Percentiles rank a stretch among this genome's conserved stretches.
phyloP scores from a whole-genome alignment of 2,888 invertebrate species.

The Rhagophthalmus giganteus region DNA sequence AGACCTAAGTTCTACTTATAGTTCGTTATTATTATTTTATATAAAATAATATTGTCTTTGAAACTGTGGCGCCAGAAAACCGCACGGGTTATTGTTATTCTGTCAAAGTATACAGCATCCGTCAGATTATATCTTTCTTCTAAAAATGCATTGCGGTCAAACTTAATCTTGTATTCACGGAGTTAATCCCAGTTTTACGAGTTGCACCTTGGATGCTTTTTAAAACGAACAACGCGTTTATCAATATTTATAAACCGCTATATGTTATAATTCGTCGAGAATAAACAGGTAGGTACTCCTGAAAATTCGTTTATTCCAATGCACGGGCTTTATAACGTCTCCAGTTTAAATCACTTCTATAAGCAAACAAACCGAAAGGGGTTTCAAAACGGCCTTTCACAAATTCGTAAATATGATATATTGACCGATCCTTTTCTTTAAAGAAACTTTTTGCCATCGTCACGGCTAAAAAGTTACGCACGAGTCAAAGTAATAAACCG shows the following conservation, averaged over 20 bases:
- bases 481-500: constrained; percentile 29
- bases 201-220: constrained; percentile 18
- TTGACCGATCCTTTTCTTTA: constrained; percentile 22
- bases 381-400: constrained; percentile 18
- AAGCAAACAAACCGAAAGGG: constrained; percentile 27
- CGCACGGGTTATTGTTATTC: constrained; percentile 33
- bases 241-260: constrained; percentile 20
- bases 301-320: no score
- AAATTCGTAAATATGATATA: constrained; percentile 33
- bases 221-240: constrained; percentile 11
- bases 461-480: constrained; percentile 21
- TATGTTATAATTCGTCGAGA: not conserved
- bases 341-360: constrained; percentile 27
- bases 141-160: constrained; percentile 33
- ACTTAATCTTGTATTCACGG: constrained; percentile 34
- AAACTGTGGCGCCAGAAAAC: constrained; percentile 30
- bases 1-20: no score
- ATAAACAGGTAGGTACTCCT: no score
- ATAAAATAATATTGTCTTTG: not conserved
- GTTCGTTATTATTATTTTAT: no score
- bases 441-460: constrained; percentile 16
- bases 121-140: constrained; percentile 35
- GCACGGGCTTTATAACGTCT: constrained; percentile 18
- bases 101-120: constrained; percentile 35
- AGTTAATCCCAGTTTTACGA: constrained; percentile 30